phyloP scores from a whole-genome alignment of 2,113 vertebrate genomes.

The Pseudorhombus dupliciocellatus region DNA sequence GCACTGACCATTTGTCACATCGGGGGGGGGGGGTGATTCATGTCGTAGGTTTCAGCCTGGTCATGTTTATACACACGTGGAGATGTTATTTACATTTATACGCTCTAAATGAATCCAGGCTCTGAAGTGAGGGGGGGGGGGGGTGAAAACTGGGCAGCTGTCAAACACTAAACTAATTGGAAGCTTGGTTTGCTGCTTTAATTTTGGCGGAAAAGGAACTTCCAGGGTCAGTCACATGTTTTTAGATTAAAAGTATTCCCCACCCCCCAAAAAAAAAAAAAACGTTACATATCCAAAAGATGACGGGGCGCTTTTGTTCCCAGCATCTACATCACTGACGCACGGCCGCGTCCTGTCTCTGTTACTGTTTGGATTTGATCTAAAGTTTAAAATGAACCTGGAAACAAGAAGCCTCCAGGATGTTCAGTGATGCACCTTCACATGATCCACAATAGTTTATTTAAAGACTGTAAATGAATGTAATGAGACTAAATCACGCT shows the following conservation, averaged over 20 bases:
- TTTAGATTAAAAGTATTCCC: neutral
- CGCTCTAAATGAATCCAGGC: neutral
- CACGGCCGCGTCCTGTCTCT: neutral
- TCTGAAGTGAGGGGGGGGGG: no score
- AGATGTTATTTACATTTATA: neutral
- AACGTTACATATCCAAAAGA: neutral
- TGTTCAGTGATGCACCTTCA: neutral
- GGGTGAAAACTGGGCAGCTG: neutral
- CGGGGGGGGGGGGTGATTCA: constrained; percentile 36
- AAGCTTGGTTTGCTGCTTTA: neutral
- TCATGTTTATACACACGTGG: neutral
- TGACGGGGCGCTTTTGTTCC: neutral
- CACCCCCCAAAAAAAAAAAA: no score
- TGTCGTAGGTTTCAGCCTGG: constrained; percentile 25
- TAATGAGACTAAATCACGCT: constrained; percentile 2
- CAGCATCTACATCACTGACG: neutral
- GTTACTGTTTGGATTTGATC: neutral
- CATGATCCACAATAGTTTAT: neutral
- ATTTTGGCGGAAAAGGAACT: constrained; percentile 13
- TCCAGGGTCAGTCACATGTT: neutral
- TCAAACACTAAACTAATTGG: neutral
- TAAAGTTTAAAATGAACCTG: neutral
- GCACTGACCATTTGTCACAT: constrained; percentile 19
- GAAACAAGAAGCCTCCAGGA: neutral
- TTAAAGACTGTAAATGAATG: constrained; percentile 5